phyloP scores from a whole-genome alignment of 2,888 invertebrate species.

The Macrosiphum euphorbiae region DNA sequence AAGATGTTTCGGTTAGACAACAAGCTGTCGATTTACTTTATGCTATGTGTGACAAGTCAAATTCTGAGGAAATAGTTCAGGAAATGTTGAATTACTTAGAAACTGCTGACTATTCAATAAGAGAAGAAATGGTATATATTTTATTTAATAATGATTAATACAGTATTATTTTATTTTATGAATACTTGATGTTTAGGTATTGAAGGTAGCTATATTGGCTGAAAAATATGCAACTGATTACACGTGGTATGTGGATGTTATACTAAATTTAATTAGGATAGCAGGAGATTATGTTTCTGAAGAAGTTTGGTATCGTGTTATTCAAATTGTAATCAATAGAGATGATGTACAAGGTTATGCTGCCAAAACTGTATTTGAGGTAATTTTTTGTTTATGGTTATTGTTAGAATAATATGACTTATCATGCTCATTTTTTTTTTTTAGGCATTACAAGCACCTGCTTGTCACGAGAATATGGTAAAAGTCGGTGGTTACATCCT shows the following conservation, averaged over 20 bases:
- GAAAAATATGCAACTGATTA: constrained; percentile 99
- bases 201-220: constrained; percentile 98
- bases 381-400: constrained; percentile 68
- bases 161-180: constrained; percentile 30
- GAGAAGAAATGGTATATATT: constrained; percentile 93
- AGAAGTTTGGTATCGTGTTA: constrained; percentile 99
- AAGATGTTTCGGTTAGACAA: constrained; percentile 97
- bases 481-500: constrained; percentile 99
- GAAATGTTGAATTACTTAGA: constrained; percentile 99
- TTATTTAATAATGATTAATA: constrained; percentile 9
- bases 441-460: constrained; percentile 95
- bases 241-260: constrained; percentile 99
- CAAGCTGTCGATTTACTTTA: constrained; percentile 98
- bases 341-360: constrained; percentile 99
- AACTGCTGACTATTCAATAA: constrained; percentile 99
- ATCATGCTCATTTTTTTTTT: constrained; percentile 65
- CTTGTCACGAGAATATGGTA: constrained; percentile 99
- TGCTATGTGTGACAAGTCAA: constrained; percentile 99
- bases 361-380: constrained; percentile 99
- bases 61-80: constrained; percentile 99
- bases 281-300: constrained; percentile 99
- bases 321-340: constrained; percentile 98
- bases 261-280: constrained; percentile 97
- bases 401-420: constrained; percentile 8
- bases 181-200: constrained; percentile 72